phyloP scores from a whole-genome alignment of 1,140 invertebrate genomes.

The Micrasema longulum region DNA sequence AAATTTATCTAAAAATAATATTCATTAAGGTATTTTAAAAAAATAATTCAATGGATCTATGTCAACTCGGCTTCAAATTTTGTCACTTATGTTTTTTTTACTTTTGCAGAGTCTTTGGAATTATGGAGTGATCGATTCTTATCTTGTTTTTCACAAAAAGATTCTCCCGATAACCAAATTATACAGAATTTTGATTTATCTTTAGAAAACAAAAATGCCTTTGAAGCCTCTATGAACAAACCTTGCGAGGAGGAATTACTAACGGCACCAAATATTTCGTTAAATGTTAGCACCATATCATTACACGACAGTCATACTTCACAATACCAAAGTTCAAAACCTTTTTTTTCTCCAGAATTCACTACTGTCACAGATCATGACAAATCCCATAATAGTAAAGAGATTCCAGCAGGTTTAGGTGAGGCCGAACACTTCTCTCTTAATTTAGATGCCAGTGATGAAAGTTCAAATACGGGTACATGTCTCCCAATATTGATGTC shows the following conservation, averaged over 20 bases:
- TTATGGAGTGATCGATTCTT: constrained; percentile 6
- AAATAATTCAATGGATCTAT: too few relatives aligned
- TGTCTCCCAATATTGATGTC: neutral
- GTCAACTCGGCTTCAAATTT: too few relatives aligned
- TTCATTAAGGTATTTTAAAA: too few relatives aligned
- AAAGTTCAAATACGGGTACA: neutral
- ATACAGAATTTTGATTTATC: neutral
- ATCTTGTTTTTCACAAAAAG: neutral
- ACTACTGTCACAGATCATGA: too few relatives aligned
- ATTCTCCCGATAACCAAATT: neutral
- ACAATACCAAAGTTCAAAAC: neutral
- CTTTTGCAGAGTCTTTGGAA: constrained; percentile 14
- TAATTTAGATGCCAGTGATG: neutral
- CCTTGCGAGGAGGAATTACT: too few relatives aligned
- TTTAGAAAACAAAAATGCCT: neutral
- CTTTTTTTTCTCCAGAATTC: neutral
- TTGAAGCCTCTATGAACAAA: too few relatives aligned
- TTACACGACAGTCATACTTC: neutral
- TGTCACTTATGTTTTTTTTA: neutral
- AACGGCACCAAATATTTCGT: too few relatives aligned
- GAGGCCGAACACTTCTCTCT: neutral
- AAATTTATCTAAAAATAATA: too few relatives aligned
- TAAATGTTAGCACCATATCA: neutral
- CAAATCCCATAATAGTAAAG: neutral
- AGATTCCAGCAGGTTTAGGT: neutral